These are phyloP conservation scores for Hypsibius dujardini DNA, from an alignment of 1,140 invertebrate species.

Conservation along the genomic window DNA sequence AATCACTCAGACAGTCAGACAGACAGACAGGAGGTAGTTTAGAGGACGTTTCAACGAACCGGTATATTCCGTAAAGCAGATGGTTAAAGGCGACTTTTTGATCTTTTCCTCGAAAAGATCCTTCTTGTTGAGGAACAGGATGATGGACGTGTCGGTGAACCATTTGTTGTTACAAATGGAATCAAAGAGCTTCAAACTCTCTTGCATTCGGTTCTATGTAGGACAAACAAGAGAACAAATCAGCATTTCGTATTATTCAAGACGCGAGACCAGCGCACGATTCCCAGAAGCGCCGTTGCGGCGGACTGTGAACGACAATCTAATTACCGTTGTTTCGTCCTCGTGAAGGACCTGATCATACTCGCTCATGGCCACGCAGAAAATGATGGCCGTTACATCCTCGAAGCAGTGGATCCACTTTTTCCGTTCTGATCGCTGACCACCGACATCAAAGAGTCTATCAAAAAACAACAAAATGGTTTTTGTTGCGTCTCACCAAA, in stretches of 20 bases:
- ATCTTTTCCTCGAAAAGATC: slow-evolving; percentile 98
- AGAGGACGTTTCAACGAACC: no score
- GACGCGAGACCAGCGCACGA: no score
- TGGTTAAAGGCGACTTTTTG: slow-evolving; percentile 84
- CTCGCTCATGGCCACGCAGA: slow-evolving; percentile 95
- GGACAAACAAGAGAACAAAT: no score
- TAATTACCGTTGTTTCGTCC: slow-evolving; percentile 47
- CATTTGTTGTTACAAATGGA: slow-evolving; percentile 99
- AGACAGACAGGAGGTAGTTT: no score
- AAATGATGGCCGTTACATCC: slow-evolving; percentile 98
- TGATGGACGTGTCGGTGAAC: slow-evolving; percentile 99
- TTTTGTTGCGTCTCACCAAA: no score
- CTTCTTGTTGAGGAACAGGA: slow-evolving; percentile 98
- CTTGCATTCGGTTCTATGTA: slow-evolving; percentile 86
- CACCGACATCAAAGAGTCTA: slow-evolving; percentile 42
- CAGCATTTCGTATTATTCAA: no score
- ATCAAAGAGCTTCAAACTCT: slow-evolving; percentile 93
- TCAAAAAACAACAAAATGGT: no score
- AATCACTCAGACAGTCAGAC: no score
- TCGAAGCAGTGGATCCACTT: slow-evolving; percentile 99
- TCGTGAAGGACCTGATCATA: slow-evolving; percentile 46
- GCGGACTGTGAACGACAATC: no score
- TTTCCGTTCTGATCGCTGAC: slow-evolving; percentile 80
- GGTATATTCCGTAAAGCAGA: slow-evolving; percentile 96
- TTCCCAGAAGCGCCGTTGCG: no score